Evolutionary conservation across 2,797 vertebrate genomes (phyloP), one percentile per base, ranked within the genome.

Genomic region (Peromyscus eremicus): DNA sequence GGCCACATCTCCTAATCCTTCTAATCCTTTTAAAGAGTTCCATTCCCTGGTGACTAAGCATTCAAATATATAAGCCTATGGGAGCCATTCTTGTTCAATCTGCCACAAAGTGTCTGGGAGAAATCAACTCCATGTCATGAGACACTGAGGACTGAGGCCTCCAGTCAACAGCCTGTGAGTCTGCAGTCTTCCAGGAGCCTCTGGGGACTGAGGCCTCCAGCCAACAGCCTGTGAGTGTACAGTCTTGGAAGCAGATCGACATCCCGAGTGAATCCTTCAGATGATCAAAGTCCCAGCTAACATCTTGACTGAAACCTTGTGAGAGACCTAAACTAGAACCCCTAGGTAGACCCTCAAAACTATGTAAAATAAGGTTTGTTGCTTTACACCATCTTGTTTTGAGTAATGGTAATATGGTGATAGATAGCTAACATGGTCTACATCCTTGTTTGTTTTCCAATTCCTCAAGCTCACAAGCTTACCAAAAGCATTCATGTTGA

Each of bases 391-490:
- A 71, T n/a, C 84, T 23, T 49, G 34, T 52, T 73, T 84, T 77
- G 17, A 85, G 34, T 19, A 55, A 29, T 52, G 19, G 16, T 37
- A 49, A 62, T 46, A 17, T 1, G 32, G 55, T 49, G 43, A 52
- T 32, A 77, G 60, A 71, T 79, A 66, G 66, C 6, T 32, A 66
- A 80, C 21, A 62, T 5, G 13, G 57, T 52, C 23, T 10, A 37
- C 19, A 7, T 70, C 64, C 14, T 94, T 80, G 40, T 86, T 94
- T 80, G 40, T 86, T 90, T 92, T 85, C 85, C 27, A 70, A 92
- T 73, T 64, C 57, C 4, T 16, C 34, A 85, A 71, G 23, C 25
- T 82, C 85, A 86, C 34, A 49, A 95, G n/a, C 60, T 55, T 71
- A 37, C 9, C 90, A 89, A 81, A 89, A 46, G 25, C 75, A 90